Evolutionary conservation across 2,797 vertebrate genomes (phyloP), one percentile per base, ranked within the genome.

Genomic region (Pogonophryne albipinna): DNA sequence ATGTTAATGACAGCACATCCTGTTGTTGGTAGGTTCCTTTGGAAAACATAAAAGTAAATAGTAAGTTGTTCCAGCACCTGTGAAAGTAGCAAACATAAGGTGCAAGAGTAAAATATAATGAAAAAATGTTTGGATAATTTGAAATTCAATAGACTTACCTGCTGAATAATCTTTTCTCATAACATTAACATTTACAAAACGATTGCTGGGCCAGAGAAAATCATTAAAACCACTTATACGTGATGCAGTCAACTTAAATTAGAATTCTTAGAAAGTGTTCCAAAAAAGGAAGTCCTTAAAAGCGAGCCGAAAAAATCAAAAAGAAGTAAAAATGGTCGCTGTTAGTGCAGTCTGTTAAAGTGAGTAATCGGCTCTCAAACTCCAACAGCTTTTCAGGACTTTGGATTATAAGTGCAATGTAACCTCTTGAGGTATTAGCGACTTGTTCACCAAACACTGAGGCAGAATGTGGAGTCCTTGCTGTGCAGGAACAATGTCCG

Each of bases 281-380:
- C 62, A 44, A 1, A 44, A 71, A 71, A 34, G 31, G 11, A 71
- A 9, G 17, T 78, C 47, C 44, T 58, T 61, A 5, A 68, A 47
- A 66, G 2, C 34, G 45, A 63, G 2, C 3, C 0, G 13, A 55
- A 65, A 66, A 76, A 70, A 71, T 50, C 13, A 53, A 72, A 49
- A 61, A 53, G 17, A 73, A 63, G 53, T 71, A n/a, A 72, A 78
- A 71, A 10, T 41, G 0, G 51, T 66, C 70, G 7, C 56, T 42
- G 66, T 66, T 76, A 68, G 71, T 79, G 73, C 56, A 66, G 45
- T 6, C 41, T 53, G 53, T 74, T 74, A 44, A 45, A 71, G 64
- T 66, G n/a, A 79, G 15, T 88, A 92, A 93, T 92, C 87, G 23
- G 88, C 91, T 93, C 83, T 87, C 17, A 86, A 91, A 93, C 92